Evolutionary conservation across 1,140 invertebrate species (phyloP).

Genomic region (Nasonia vitripennis): DNA sequence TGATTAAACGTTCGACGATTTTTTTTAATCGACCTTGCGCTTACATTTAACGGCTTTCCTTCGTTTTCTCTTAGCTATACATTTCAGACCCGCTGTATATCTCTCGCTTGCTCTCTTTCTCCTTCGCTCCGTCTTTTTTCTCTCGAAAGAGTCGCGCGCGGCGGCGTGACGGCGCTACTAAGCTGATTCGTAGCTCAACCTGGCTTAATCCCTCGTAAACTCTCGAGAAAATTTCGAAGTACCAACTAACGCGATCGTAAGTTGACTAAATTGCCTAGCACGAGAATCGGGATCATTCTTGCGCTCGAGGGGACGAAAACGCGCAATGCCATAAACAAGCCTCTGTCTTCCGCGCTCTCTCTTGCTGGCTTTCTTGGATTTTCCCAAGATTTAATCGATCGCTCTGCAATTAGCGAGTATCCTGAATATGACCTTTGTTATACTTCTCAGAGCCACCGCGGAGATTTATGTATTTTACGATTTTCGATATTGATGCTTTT

Average conservation of each 20-base stretch:
- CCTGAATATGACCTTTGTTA: neutral
- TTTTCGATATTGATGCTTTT: no score
- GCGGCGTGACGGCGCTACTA: conserved; percentile 44
- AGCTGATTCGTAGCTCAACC: conserved; percentile 62
- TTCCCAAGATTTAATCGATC: conserved; percentile 50
- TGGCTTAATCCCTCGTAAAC: conserved; percentile 65
- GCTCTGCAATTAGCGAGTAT: conserved; percentile 50
- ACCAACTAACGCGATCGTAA: conserved; percentile 49
- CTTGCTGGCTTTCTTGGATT: conserved; percentile 40
- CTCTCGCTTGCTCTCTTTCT: conserved; percentile 7
- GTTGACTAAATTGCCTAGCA: conserved; percentile 52
- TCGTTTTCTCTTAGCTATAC: no score
- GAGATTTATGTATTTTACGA: neutral
- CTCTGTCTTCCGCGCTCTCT: conserved; percentile 22
- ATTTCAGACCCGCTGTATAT: no score
- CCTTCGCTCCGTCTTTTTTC: conserved; percentile 23
- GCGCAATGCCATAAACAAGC: conserved; percentile 36
- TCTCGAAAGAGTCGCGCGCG: neutral
- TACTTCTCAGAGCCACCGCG: neutral
- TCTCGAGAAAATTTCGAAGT: conserved; percentile 60
- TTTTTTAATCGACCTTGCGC: conserved; percentile 15
- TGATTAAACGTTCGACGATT: neutral
- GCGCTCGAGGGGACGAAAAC: conserved; percentile 38
- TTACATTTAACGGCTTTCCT: no score
- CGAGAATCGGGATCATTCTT: conserved; percentile 48